A percentile compares a stretch with the other conserved stretches of the same genome.
These are phyloP conservation scores for Stichopus chloronotus DNA, from an alignment of 35 echinoderm and acorn worm species.

Conservation along the genomic window DNA sequence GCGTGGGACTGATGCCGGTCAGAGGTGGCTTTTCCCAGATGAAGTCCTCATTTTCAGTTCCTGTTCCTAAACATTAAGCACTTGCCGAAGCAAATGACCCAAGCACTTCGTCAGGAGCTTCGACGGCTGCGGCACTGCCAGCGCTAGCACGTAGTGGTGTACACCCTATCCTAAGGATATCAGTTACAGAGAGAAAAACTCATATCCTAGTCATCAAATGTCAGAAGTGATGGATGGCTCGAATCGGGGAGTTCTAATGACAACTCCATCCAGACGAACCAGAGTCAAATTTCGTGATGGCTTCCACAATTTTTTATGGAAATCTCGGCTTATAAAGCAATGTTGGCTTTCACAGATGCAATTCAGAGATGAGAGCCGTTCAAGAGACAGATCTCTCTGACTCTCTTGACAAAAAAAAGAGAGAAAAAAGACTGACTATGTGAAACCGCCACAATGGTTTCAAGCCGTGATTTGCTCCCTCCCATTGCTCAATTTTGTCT, in stretches of 20 bases:
- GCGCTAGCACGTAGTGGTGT: conserved; percentile 15
- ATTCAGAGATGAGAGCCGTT: conserved; percentile 43
- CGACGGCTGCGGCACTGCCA: neutral
- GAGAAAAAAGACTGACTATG: neutral
- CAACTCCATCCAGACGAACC: conserved; percentile 49
- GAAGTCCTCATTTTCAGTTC: too few species aligned
- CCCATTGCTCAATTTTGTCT: conserved; percentile 21
- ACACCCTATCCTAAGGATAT: conserved; percentile 26
- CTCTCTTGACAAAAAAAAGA: conserved; percentile 9
- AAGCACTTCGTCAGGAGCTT: too few species aligned
- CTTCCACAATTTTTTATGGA: conserved; percentile 54
- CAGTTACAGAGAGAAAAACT: conserved; percentile 43
- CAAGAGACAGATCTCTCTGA: neutral
- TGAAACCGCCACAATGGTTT: neutral
- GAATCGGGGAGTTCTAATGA: conserved; percentile 54
- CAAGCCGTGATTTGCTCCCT: conserved; percentile 35
- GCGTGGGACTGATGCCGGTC: too few species aligned
- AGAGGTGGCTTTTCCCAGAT: too few species aligned
- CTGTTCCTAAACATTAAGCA: too few species aligned
- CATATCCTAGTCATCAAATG: conserved; percentile 53
- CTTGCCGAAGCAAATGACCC: too few species aligned
- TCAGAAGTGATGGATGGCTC: conserved; percentile 44
- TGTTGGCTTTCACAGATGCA: conserved; percentile 45
- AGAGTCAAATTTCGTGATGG: conserved; percentile 51
- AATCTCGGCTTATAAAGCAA: conserved; percentile 55